A percentile compares a stretch with the other conserved stretches of the same genome.
phyloP scores from a whole-genome alignment of 2,113 vertebrate species.

The Marmota flaviventris region DNA sequence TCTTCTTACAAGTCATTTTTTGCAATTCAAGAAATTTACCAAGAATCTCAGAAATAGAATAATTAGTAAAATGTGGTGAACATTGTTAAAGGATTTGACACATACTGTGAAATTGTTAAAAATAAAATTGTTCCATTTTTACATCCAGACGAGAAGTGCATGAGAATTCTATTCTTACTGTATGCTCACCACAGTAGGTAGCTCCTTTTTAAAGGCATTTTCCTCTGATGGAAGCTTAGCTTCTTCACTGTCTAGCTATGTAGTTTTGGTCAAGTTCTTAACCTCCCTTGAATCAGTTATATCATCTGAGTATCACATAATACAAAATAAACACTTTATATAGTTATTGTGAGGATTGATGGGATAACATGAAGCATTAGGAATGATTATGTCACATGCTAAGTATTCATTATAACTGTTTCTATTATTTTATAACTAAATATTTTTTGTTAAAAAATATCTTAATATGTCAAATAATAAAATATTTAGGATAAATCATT shows the following conservation, averaged over 20 bases:
- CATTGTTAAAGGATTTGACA: neutral
- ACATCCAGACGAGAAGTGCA: neutral
- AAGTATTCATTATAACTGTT: neutral
- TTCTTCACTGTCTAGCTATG: neutral
- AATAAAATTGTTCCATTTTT: neutral
- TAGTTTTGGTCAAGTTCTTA: neutral
- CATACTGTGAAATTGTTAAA: neutral
- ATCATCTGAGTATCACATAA: neutral
- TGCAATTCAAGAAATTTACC: neutral
- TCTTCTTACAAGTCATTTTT: neutral
- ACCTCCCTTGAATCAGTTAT: neutral
- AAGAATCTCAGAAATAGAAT: neutral
- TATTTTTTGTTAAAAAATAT: neutral
- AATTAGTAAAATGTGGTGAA: neutral
- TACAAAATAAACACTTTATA: neutral
- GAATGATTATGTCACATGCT: neutral
- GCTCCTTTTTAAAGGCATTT: neutral
- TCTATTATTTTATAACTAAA: neutral
- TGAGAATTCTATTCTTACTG: neutral
- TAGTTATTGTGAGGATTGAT: neutral
- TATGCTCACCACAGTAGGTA: neutral
- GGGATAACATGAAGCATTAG: neutral
- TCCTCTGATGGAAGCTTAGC: neutral
- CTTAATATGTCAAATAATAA: neutral
- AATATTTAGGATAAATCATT: neutral